These are phyloP conservation scores for Drosophila parthenogenetica DNA, from an alignment of 2,888 invertebrate genomes.

Conservation along the genomic window DNA sequence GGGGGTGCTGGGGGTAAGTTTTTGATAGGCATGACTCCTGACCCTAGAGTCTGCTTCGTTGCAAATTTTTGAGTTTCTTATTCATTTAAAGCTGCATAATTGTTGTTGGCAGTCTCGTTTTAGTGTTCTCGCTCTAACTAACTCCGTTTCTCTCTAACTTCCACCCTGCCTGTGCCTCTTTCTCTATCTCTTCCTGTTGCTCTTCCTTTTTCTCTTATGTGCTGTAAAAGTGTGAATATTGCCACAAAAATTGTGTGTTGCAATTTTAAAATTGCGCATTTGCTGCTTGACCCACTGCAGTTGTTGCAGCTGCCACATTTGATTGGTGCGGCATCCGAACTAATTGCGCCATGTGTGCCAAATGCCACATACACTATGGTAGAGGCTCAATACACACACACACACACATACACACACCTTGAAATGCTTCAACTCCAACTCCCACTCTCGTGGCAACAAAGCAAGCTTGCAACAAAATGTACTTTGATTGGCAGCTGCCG, in stretches of 20 bases:
- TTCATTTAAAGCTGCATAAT: slow-evolving; percentile 49
- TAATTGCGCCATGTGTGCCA: slow-evolving; percentile 51
- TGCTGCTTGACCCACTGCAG: slow-evolving; percentile 37
- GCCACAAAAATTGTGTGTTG: slow-evolving; percentile 51
- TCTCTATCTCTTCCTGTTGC: background rate
- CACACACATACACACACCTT: slow-evolving; percentile 10
- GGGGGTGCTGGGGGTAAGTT: background rate
- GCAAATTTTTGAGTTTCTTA: slow-evolving; percentile 23
- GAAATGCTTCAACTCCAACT: background rate
- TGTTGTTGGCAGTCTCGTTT: slow-evolving; percentile 20
- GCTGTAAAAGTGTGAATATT: slow-evolving; percentile 57
- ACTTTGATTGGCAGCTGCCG: slow-evolving; percentile 52
- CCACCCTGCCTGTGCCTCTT: background rate
- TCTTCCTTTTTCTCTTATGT: slow-evolving; percentile 1
- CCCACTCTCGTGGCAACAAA: slow-evolving; percentile 31
- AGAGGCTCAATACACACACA: slow-evolving; percentile 11
- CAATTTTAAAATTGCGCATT: slow-evolving; percentile 58
- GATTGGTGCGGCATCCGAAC: slow-evolving; percentile 50
- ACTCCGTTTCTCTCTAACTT: background rate
- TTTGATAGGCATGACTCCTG: background rate
- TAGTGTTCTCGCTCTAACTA: background rate
- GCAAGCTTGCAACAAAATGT: slow-evolving; percentile 33
- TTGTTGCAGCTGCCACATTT: slow-evolving; percentile 33
- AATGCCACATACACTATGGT: slow-evolving; percentile 7
- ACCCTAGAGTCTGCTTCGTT: slow-evolving; percentile 4